Base-by-base conservation (phyloP, 2,888 invertebrate species). In the Hirtodrosophila alboralis region DNA sequence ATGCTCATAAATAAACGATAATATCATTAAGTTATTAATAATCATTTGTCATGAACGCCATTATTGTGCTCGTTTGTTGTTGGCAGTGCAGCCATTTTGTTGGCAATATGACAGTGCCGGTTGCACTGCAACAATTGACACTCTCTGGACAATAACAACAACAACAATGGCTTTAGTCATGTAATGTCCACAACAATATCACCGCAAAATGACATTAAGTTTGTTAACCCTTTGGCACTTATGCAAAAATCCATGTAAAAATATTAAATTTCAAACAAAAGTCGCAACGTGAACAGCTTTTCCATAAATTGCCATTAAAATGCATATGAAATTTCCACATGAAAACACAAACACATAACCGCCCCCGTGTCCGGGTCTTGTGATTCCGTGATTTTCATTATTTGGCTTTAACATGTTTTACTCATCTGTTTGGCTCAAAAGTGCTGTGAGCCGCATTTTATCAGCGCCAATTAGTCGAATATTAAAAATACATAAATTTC, bases 21-120 rank as follows among this genome's bases (percentile, higher is more conserved):
- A 68, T 66, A 75, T 75, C 62, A 79, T 83, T 75, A 79, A 83
- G 65, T 79, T 85, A 83, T 83, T 87, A 81, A 81, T 84, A 77
- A 81, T 69, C 57, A 81, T 81, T 84, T 84, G 86, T 84, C 85
- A 59, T 40, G 10, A 38, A n/a, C 41, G 48, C 37, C 28, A 14
- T 54, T 54, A 26, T 18, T 40, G 45, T 13, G 6, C 4, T 10
- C 21, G 14, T 23, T 14, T 30, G 34, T 48, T 40, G 16, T 16
- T 23, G 6, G 10, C 6, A 14, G 16, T 34, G 31, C 33, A 12
- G 38, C 18, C 31, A 60, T 41, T 61, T 47, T 30, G 13, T 18
- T 27, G 49, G 10, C 18, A 16, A 18, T 18, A 44, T 21, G 12
- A 16, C 28, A 10, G 26, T 49, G 28, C 4, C 6, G 8, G 7